These are phyloP conservation scores for Atherix ibis DNA, from an alignment of 2,888 invertebrate species.

Conservation along the genomic window DNA sequence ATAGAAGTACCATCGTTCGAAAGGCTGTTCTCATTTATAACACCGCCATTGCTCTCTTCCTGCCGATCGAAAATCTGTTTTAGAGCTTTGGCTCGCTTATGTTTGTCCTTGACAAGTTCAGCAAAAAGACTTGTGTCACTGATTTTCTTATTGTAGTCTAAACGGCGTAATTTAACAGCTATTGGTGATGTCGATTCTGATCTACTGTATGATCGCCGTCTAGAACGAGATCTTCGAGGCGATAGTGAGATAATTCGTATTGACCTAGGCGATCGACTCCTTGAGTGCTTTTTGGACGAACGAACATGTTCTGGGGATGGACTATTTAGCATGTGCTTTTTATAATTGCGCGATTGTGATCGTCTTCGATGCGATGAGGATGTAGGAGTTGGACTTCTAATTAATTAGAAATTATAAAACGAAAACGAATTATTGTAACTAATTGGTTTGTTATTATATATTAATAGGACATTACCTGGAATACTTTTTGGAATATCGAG, in stretches of 20 bases:
- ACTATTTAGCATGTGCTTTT: conserved; percentile 22
- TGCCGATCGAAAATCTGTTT: conserved; percentile 53
- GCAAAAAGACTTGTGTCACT: conserved; percentile 81
- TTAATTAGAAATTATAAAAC: background rate
- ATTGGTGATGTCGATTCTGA: conserved; percentile 31
- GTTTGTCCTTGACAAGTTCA: conserved; percentile 71
- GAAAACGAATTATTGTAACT: background rate
- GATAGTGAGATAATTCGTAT: conserved; percentile 16
- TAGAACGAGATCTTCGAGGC: conserved; percentile 20
- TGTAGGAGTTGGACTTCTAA: conserved; percentile 24
- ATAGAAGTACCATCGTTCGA: conserved; percentile 24
- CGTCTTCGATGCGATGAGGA: conserved; percentile 15
- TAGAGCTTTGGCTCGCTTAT: conserved; percentile 61
- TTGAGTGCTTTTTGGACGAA: conserved; percentile 30
- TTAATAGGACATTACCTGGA: conserved; percentile 18
- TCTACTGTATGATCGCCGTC: conserved; percentile 26
- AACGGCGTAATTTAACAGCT: conserved; percentile 32
- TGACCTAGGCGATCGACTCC: conserved; percentile 25
- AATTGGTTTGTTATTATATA: background rate
- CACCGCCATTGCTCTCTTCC: conserved; percentile 36
- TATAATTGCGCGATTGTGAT: conserved; percentile 25
- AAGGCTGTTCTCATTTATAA: conserved; percentile 26
- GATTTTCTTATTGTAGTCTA: conserved; percentile 63
- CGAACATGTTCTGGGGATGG: conserved; percentile 33
- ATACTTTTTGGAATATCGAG: conserved; percentile 16